Base-by-base conservation (phyloP, 2,888 invertebrate species). In the Eutolmus rufibarbis region DNA sequence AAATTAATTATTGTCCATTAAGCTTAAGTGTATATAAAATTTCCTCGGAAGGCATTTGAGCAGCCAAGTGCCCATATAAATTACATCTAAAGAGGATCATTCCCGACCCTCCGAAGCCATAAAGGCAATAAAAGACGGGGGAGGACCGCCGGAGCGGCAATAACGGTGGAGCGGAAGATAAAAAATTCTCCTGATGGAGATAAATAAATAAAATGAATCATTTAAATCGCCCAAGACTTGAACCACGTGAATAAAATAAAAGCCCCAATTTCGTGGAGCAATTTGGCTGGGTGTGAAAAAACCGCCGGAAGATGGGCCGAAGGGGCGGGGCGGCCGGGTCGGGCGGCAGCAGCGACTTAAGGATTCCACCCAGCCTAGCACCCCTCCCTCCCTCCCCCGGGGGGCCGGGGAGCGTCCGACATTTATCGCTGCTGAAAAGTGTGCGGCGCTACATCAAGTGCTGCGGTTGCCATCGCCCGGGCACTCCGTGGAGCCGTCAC, bases 1-100 rank as follows among this genome's bases (percentile, higher is more conserved):
- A 92, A 92, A 92, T 92, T 92, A 92, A 92, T 92, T 92, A 92
- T 92, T 92, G 92, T 92, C 92, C 92, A 92, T 92, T 92, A 92
- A 91, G 91, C 91, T 91, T 91, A 91, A 92, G 92, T 92, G 92
- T 91, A 87, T 88, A 88, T 88, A 91, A 92, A 92, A 92, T 91
- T 90, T 91, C 90, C 91, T 91, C 90, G 90, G 91, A 91, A 92
- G 91, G 92, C 92, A 92, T 92, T 92, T 92, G 91, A 91, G 91
- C 92, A 92, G 92, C 92, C 92, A 92, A 92, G 92, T 92, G 92
- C 92, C 92, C 92, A 91, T 92, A 92, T 92, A 92, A 92, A 92
- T 92, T 92, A 92, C 92, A 56, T 77, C 76, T 86, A 86, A 86
- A 86, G 77, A 77, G 86, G 86, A 86, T 77, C 77, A 86, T 78